Evolutionary conservation across 2,113 vertebrate genomes (phyloP).

Genomic region (Gymnobelideus leadbeateri): DNA sequence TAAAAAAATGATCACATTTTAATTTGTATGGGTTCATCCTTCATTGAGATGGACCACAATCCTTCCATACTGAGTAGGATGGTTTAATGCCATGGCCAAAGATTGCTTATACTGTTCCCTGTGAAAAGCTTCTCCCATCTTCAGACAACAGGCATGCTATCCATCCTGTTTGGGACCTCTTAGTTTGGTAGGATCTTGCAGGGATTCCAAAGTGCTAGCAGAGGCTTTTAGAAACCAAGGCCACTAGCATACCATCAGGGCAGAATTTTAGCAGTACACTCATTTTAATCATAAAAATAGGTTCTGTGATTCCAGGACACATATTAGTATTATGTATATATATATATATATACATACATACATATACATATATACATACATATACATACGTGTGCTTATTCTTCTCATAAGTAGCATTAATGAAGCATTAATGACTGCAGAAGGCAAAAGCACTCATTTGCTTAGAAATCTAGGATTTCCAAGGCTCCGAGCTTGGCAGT

Average conservation of each 20-base stretch:
- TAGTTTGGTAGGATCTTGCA: not conserved
- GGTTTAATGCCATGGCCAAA: not conserved
- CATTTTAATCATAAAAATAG: constrained; percentile 27
- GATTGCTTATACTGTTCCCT: not conserved
- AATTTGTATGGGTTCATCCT: not conserved
- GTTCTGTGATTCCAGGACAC: constrained; percentile 24
- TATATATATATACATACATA: too few species aligned
- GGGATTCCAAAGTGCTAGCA: not conserved
- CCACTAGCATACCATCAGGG: not conserved
- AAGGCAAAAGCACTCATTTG: constrained; percentile 81
- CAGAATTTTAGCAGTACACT: not conserved
- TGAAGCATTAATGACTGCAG: constrained; percentile 73
- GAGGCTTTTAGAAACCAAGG: not conserved
- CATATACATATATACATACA: too few species aligned
- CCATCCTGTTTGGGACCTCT: not conserved
- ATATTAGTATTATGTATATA: constrained; percentile 18
- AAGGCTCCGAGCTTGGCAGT: constrained; percentile 82
- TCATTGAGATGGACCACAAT: not conserved
- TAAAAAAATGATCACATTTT: not conserved
- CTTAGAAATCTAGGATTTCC: constrained; percentile 82
- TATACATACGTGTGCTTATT: not conserved
- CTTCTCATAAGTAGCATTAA: constrained; percentile 28
- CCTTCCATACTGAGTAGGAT: not conserved
- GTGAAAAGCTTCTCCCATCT: not conserved
- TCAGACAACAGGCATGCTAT: not conserved